A percentile compares a stretch with the other conserved stretches of the same genome.
Conservation (phyloP, 2,113 vertebrate genomes). For the Hoplias malabaricus region DNA sequence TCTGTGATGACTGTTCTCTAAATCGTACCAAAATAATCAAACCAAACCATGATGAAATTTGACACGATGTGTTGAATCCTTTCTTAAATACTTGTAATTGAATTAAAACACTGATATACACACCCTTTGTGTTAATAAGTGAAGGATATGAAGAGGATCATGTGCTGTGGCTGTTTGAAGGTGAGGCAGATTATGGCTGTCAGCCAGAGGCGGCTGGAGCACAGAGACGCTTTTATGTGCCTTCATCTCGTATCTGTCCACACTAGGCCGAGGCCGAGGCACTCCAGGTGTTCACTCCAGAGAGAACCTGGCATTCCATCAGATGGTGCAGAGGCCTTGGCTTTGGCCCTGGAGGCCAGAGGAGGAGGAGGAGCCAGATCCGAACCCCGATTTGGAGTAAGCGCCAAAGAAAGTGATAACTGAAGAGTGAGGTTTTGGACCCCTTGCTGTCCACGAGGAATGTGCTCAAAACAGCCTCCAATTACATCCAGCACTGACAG, state of each 20-base stretch:
- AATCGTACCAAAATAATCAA: background rate
- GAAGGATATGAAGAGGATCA: conserved; percentile 14
- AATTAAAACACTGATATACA: background rate
- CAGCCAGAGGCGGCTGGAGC: conserved; percentile 23
- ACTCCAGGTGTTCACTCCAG: conserved; percentile 49
- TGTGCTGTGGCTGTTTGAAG: conserved; percentile 5
- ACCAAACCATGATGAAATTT: background rate
- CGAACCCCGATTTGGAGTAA: background rate
- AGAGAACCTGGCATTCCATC: conserved; percentile 25
- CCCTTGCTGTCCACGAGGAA: conserved; percentile 7
- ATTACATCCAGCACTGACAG: conserved; percentile 13
- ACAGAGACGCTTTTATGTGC: conserved; percentile 28
- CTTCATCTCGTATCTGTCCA: conserved; percentile 38
- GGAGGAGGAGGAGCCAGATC: background rate
- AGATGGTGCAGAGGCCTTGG: conserved; percentile 24
- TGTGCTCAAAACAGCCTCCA: conserved; percentile 22
- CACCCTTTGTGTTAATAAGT: conserved; percentile 18
- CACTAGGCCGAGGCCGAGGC: background rate
- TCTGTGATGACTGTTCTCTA: no score
- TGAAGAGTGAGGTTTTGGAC: conserved; percentile 9
- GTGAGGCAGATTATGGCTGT: conserved; percentile 10
- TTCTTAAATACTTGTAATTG: background rate
- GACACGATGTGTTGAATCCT: background rate
- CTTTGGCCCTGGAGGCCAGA: background rate
- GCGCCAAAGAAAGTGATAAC: conserved; percentile 18